These are phyloP conservation scores for Ia io DNA, from an alignment of 2,113 vertebrate species.

Conservation along the genomic window DNA sequence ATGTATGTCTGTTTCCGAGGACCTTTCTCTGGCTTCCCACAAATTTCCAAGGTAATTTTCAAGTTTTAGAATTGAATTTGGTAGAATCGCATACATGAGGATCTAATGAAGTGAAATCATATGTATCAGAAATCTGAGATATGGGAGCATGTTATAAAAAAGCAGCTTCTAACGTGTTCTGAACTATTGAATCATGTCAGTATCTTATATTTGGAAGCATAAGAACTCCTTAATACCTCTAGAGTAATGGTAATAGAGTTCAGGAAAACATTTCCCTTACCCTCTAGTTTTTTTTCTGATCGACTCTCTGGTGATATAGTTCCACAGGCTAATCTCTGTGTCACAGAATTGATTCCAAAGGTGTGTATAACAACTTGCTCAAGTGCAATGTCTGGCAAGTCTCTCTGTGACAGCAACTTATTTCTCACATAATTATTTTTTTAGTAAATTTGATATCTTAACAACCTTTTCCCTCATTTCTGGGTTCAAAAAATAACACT, in stretches of 20 bases:
- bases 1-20: constrained; percentile 56
- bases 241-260: neutral
- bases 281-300: neutral
- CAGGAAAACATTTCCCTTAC: constrained; percentile 14
- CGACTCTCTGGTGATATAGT: neutral
- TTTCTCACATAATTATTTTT: constrained; percentile 70
- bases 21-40: constrained; percentile 32
- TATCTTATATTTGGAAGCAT: neutral
- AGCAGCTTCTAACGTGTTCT: neutral
- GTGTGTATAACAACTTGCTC: constrained; percentile 46
- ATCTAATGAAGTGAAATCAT: neutral
- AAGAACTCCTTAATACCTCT: constrained; percentile 17
- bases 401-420: constrained; percentile 68
- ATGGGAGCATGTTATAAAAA: constrained; percentile 3
- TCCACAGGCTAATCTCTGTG: constrained; percentile 55
- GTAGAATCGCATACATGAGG: neutral
- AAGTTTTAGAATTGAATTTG: constrained; percentile 51
- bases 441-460: constrained; percentile 67
- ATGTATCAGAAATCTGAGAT: constrained; percentile 36
- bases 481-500: constrained; percentile 70
- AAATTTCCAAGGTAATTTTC: constrained; percentile 66
- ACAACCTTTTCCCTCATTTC: constrained; percentile 61
- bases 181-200: neutral
- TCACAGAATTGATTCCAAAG: constrained; percentile 62
- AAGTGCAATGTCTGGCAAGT: constrained; percentile 49